phyloP scores from a whole-genome alignment of 2,888 invertebrate genomes.

The Folsomia manolachei region DNA sequence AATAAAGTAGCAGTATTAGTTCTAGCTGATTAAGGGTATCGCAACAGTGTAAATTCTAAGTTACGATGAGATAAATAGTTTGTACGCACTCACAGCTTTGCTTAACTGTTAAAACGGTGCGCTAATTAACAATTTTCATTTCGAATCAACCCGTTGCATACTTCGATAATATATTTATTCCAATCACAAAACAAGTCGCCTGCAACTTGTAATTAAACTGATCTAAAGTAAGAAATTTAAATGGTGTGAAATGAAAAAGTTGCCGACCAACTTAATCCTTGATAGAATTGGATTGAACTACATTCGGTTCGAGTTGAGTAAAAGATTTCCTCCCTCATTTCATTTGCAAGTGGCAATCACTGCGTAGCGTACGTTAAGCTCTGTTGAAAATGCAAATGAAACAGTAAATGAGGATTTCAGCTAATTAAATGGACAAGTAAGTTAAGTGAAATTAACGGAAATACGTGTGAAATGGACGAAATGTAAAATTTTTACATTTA shows the following conservation, averaged over 20 bases:
- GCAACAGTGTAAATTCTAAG: slow-evolving; percentile 4
- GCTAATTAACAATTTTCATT: neutral
- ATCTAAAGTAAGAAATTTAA: no score
- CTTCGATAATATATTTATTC: no score
- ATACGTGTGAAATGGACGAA: slow-evolving; percentile 26
- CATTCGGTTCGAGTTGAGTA: no score
- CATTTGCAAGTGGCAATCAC: no score
- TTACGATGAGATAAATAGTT: neutral
- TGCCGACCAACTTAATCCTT: no score
- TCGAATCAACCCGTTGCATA: no score
- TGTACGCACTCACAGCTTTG: neutral
- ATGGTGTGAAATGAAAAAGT: no score
- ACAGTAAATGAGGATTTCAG: slow-evolving; percentile 13
- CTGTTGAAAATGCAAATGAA: neutral
- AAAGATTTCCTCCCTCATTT: no score
- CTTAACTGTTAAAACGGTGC: neutral
- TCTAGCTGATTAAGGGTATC: neutral
- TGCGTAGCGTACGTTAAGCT: no score
- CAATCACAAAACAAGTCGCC: no score
- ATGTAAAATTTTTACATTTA: slow-evolving; percentile 20
- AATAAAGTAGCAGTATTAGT: neutral
- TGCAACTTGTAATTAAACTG: no score
- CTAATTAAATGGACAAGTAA: slow-evolving; percentile 25
- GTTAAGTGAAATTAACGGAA: slow-evolving; percentile 28
- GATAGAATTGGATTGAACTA: no score